These are phyloP conservation scores for Microctenopoma lineatum DNA, from an alignment of 2,797 vertebrate genomes.

Conservation along the genomic window DNA sequence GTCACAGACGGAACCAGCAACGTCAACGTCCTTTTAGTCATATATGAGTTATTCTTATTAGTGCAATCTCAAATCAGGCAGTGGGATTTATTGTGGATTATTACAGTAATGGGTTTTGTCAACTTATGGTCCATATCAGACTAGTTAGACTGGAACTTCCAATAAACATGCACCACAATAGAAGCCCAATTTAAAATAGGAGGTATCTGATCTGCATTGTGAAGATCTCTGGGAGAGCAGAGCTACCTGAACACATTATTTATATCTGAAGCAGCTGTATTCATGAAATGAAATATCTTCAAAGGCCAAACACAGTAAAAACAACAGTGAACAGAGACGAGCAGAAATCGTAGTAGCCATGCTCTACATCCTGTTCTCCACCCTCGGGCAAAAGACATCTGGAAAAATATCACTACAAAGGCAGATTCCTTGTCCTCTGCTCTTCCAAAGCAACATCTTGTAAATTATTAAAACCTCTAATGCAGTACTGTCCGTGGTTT, in stretches of 20 bases:
- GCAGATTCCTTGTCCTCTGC: constrained; percentile 58
- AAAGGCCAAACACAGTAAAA: constrained; percentile 24
- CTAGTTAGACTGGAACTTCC: constrained; percentile 18
- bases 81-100: neutral
- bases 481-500: constrained; percentile 38
- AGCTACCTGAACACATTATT: constrained; percentile 45
- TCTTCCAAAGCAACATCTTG: constrained; percentile 60
- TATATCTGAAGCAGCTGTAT: constrained; percentile 40
- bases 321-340: constrained; percentile 18
- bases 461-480: constrained; percentile 78
- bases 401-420: constrained; percentile 48
- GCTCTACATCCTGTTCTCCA: constrained; percentile 36
- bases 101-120: constrained; percentile 6
- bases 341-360: constrained; percentile 1
- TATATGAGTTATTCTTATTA: neutral
- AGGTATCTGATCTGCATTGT: constrained; percentile 33
- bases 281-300: constrained; percentile 30
- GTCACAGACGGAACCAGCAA: neutral
- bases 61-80: neutral
- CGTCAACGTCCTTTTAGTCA: too few species aligned
- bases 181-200: constrained; percentile 41
- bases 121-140: neutral
- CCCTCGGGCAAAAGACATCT: constrained; percentile 31
- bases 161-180: constrained; percentile 40
- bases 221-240: constrained; percentile 46